phyloP scores from a whole-genome alignment of 2,113 vertebrate genomes.

The Laticauda laticaudata region DNA sequence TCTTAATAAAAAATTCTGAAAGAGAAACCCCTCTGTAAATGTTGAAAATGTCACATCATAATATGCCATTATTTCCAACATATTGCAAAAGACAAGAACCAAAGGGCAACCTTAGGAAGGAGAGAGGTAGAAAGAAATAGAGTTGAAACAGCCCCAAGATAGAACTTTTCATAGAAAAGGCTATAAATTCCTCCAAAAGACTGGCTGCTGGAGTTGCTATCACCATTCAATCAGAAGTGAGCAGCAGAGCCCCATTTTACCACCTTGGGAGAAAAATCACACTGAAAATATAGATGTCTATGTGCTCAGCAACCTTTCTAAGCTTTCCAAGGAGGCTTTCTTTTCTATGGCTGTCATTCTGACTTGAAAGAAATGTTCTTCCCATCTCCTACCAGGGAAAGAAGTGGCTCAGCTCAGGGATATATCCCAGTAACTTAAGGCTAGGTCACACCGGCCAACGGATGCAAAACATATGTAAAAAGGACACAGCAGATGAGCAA shows the following conservation, averaged over 20 bases:
- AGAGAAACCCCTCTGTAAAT: conserved; percentile 4
- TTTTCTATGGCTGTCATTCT: rapidly evolving
- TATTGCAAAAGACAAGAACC: not conserved
- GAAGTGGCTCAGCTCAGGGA: not conserved
- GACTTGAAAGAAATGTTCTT: not conserved
- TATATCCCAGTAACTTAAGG: not conserved
- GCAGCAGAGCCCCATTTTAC: rapidly evolving
- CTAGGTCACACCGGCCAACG: too few species aligned
- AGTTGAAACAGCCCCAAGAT: not conserved
- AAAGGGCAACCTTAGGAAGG: conserved; percentile 6
- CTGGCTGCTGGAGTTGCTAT: not conserved
- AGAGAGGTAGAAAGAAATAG: not conserved
- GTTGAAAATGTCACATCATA: not conserved
- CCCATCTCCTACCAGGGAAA: not conserved
- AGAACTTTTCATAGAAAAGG: conserved; percentile 6
- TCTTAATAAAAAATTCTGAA: not conserved
- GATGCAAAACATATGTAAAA: too few species aligned
- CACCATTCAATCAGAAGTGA: not conserved
- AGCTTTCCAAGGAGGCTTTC: not conserved
- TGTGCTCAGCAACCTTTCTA: not conserved
- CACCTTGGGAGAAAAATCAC: not conserved
- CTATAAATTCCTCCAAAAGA: not conserved
- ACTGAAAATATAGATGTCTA: not conserved
- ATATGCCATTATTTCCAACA: not conserved
- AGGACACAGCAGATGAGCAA: too few species aligned